Percentiles rank a stretch among this genome's conserved stretches.
Evolutionary conservation across 2,797 vertebrate species (phyloP).

Genomic region (Echeneis naucrates): DNA sequence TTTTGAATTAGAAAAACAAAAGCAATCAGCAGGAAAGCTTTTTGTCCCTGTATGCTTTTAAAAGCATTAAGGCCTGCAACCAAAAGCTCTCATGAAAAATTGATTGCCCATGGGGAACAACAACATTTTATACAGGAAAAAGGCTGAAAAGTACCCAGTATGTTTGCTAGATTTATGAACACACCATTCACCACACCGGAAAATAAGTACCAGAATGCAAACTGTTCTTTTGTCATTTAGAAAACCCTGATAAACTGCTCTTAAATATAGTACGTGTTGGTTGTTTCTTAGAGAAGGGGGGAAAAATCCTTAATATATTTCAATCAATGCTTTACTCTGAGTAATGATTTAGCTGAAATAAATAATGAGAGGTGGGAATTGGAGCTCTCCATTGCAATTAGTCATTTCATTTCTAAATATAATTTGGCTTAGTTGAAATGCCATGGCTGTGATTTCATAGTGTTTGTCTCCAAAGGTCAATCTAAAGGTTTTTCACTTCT

Average conservation of each 20-base stretch:
- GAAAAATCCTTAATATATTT: conserved; percentile 50
- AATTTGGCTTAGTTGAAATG: conserved; percentile 77
- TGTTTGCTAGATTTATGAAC: conserved; percentile 53
- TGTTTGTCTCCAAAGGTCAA: conserved; percentile 75
- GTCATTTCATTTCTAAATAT: conserved; percentile 79
- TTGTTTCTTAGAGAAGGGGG: conserved; percentile 27
- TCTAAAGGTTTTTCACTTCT: conserved; percentile 48
- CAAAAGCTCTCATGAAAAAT: conserved; percentile 77
- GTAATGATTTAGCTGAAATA: conserved; percentile 76
- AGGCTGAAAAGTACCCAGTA: conserved; percentile 47
- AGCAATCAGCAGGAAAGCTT: conserved; percentile 60
- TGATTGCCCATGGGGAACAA: conserved; percentile 64
- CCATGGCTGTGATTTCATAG: conserved; percentile 69
- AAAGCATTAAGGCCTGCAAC: conserved; percentile 68
- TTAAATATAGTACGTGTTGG: conserved; percentile 27
- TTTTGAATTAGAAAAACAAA: conserved; percentile 65
- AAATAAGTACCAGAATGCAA: conserved; percentile 49
- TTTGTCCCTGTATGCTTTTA: conserved; percentile 71
- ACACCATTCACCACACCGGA: conserved; percentile 33
- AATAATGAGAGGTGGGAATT: conserved; percentile 83
- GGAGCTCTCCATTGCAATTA: conserved; percentile 81
- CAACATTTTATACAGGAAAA: conserved; percentile 63
- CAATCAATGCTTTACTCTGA: conserved; percentile 66
- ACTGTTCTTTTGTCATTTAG: conserved; percentile 23
- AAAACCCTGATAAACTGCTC: conserved; percentile 25